phyloP scores from a whole-genome alignment of 2,797 vertebrate species.

The Borostomias antarcticus region DNA sequence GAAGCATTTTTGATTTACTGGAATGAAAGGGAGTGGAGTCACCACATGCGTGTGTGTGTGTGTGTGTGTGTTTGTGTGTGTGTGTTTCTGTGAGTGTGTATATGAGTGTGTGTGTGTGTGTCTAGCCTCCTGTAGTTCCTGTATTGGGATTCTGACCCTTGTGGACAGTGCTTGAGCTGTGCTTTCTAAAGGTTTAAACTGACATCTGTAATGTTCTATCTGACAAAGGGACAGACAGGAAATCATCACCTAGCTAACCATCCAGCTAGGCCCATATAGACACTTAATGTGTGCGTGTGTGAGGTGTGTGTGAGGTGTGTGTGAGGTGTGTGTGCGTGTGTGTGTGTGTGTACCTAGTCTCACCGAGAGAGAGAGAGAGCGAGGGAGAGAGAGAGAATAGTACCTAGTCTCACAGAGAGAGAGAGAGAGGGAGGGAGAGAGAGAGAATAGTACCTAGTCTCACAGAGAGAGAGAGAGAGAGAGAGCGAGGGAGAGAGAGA shows the following conservation, averaged over 20 bases:
- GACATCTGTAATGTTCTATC: slow-evolving; percentile 55
- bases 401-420: no score
- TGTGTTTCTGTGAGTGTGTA: no score
- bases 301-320: no score
- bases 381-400: no score
- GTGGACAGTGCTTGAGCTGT: slow-evolving; percentile 34
- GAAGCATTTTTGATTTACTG: slow-evolving; percentile 25
- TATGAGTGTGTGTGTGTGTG: slow-evolving; percentile 3
- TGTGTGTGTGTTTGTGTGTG: slow-evolving; percentile 15
- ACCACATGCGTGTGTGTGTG: slow-evolving; percentile 8
- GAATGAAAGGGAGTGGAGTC: slow-evolving; percentile 11
- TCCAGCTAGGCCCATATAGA: no score
- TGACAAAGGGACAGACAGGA: slow-evolving; percentile 49
- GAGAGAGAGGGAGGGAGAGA: neutral
- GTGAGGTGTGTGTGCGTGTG: no score
- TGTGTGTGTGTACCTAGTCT: slow-evolving; percentile 5
- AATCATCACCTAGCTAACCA: slow-evolving; percentile 47
- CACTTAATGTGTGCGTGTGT: no score
- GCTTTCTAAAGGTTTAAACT: slow-evolving; percentile 35
- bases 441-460: no score
- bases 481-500: no score
- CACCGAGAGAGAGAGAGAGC: no score
- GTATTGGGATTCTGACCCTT: slow-evolving; percentile 3
- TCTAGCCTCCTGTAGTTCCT: slow-evolving; percentile 6
- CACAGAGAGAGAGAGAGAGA: neutral